A percentile compares a stretch with the other conserved stretches of the same genome.
phyloP scores from a whole-genome alignment of 2,888 invertebrate genomes.

The Lacanobia oleracea region DNA sequence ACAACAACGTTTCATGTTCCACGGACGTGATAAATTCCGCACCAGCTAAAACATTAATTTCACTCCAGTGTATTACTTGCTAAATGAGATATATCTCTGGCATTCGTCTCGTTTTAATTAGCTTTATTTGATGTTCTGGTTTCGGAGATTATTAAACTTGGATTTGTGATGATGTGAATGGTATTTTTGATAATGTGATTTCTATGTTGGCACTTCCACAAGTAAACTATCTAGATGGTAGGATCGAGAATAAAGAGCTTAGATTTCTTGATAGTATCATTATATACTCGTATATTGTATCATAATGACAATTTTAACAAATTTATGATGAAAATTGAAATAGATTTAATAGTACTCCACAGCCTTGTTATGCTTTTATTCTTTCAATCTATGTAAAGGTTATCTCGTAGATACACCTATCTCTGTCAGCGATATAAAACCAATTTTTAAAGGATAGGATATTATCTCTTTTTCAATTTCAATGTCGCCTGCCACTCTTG shows the following conservation, averaged over 20 bases:
- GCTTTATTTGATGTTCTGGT: slow-evolving; percentile 31
- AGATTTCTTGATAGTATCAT: not conserved
- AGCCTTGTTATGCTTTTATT: too few relatives aligned
- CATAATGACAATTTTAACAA: not conserved
- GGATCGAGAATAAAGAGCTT: too few relatives aligned
- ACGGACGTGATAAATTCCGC: slow-evolving; percentile 59
- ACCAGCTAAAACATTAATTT: slow-evolving; percentile 69
- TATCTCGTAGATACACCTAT: too few relatives aligned
- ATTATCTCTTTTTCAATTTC: too few relatives aligned
- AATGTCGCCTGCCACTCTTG: too few relatives aligned
- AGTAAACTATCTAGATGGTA: not conserved
- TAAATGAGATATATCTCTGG: slow-evolving; percentile 57
- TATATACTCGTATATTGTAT: not conserved
- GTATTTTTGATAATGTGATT: not conserved
- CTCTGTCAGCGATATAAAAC: too few relatives aligned
- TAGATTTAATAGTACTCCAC: too few relatives aligned
- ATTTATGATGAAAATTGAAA: too few relatives aligned
- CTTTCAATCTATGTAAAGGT: too few relatives aligned
- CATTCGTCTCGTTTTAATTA: slow-evolving; percentile 59
- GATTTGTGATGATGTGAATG: slow-evolving; percentile 6
- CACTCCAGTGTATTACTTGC: slow-evolving; percentile 62
- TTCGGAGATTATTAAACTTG: slow-evolving; percentile 20
- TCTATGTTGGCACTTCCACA: not conserved
- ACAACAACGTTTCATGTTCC: slow-evolving; percentile 53
- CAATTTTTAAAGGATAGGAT: too few relatives aligned